Evolutionary conservation across 2,113 vertebrate species (phyloP).

Genomic region (Mustelus asterias): DNA sequence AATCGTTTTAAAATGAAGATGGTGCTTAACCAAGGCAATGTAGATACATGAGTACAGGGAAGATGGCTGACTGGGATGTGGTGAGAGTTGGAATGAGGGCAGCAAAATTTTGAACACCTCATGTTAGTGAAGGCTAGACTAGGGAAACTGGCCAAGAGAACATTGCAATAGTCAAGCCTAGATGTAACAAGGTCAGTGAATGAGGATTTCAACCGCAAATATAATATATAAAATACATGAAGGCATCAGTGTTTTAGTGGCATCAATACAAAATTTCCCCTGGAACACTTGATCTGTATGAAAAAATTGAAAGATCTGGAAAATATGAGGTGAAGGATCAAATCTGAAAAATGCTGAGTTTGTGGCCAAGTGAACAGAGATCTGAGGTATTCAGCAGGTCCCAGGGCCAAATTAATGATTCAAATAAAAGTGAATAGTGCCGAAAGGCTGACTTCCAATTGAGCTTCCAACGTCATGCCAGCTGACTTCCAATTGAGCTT

Average conservation of each 20-base stretch:
- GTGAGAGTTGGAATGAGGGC: too few relatives aligned
- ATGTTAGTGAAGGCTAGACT: too few relatives aligned
- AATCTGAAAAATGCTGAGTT: not conserved
- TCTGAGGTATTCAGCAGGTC: not conserved
- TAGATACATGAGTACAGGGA: not conserved
- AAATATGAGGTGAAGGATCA: not conserved
- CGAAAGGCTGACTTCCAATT: not conserved
- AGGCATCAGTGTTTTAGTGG: not conserved
- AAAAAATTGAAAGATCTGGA: conserved; percentile 16
- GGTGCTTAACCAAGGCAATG: not conserved
- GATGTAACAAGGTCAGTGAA: too few relatives aligned
- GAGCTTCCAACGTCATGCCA: too few relatives aligned
- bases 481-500: too few relatives aligned
- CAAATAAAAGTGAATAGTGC: not conserved
- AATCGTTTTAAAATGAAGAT: not conserved
- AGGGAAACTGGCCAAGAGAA: too few relatives aligned
- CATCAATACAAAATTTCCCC: not conserved
- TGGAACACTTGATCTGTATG: not conserved
- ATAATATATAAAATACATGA: not conserved
- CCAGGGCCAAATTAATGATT: not conserved
- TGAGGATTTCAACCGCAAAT: too few relatives aligned
- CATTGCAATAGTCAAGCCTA: too few relatives aligned
- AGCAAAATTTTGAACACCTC: too few relatives aligned
- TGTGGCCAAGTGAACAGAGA: not conserved
- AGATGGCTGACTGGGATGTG: not conserved